Base-by-base conservation (phyloP, 53 echinoderm and acorn worm genomes). In the Actinopyga echinites region DNA sequence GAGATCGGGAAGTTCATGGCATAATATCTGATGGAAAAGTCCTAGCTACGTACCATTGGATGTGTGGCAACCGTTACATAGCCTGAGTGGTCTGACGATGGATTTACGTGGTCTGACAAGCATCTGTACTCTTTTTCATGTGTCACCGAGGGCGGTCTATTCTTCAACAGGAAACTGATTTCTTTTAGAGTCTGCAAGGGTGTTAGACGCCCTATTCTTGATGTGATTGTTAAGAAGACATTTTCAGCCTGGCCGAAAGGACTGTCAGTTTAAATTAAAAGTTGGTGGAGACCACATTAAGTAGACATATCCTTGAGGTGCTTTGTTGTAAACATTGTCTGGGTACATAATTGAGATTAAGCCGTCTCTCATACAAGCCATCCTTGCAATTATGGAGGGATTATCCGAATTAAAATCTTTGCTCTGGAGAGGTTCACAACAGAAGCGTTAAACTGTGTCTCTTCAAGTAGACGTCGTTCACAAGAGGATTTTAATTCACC, bases 221-320 rank as follows among this genome's bases (percentile, higher is more conserved):
- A n/a, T 49, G 49, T 49, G 49, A 49, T 49, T 49, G 1, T 17
- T 49, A 15, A 49, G 49, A 49, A 49, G 49, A 49, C 49, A 49
- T 15, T 49, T 49, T 17, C 49, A 49, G 49, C 49, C 49, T 49
- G 49, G 49, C 49, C 49, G 49, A 15, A 49, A 49, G 17, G 49
- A 71, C 71, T 71, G 44, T 71, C 71, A 71, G 44, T 43, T 71
- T 40, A 44, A 71, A 71, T 71, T 71, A 71, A 37, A 24, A 31
- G 36, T 17, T 43, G 62, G 30, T 1, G n/a, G 17, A 62, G 62
- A 62, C 26, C 40, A 43, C 71, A 15, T 49, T 71, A 71, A 71
- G 40, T 23, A 21, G 71, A 71, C 37, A 44, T 71, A 44, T 71
- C 71, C 71, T 71, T 38, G 44, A 71, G 71, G 71, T 40, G 5